Evolutionary conservation across 2,113 vertebrate genomes (phyloP), one percentile per base, ranked within the genome.

Genomic region (Oryzias javanicus): DNA sequence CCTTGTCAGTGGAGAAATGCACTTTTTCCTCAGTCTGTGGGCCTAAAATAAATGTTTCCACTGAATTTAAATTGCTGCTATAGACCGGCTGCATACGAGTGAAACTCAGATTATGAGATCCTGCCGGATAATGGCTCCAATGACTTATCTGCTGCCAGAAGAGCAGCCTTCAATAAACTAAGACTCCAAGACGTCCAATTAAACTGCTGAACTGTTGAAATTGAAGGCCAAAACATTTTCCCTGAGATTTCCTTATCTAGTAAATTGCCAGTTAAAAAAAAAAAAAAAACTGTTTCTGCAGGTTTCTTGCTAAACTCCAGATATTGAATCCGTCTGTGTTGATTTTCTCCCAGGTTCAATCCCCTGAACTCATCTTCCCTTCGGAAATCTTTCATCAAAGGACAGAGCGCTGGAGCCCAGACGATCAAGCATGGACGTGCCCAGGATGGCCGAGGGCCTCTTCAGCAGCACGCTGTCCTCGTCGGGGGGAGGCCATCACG

Each of bases 401-500:
- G 51, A 55, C 66, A 72, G 64, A 83, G 84, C 62, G 76, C 84
- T 86, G 88, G 85, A 86, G 86, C 78, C 79, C 60, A 63, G 87
- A 80, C 83, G 84, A 44, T 79, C 82, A 61, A 89, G 81, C 81
- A 89, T 89, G 81, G 86, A 88, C 41, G 83, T 89, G 83, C 86
- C 90, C 69, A 86, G 85, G 87, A 92, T 91, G 90, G 91, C 88
- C 0, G 91, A 92, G 68, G 90, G 89, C 57, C 81, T 91, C 49
- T 86, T 91, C 82, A 90, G 90, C 83, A 90, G 89, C 84, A 92
- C 89, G n/a, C 78, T 92, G 76, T 90, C 92, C 14, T 89, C 90
- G 17, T 91, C 92, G 7, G 91, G 90, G 8, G 90, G 89, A 16
- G 90, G 81, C 66, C 88, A 88, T 27, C 90, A 92, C 0, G 89